Percentiles rank a stretch among this genome's conserved stretches.
Evolutionary conservation across 1,140 invertebrate species (phyloP).

Genomic region (Scaptomyza graminum): DNA sequence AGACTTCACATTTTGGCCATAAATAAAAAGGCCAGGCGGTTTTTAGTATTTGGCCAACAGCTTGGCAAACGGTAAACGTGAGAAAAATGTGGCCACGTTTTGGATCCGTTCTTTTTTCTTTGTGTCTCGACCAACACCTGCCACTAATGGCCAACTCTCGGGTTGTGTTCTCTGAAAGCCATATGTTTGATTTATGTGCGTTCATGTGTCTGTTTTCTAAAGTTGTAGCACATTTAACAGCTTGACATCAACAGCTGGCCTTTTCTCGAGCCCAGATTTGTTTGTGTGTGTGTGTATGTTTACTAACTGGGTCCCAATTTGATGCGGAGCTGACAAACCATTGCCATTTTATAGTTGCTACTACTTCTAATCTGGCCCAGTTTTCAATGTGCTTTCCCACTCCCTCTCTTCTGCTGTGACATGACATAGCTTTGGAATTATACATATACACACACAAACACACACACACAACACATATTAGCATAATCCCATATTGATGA

Average conservation of each 20-base stretch:
- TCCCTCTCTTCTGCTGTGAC: conserved; percentile 41
- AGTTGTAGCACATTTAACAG: conserved; percentile 37
- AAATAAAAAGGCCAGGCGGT: conserved; percentile 55
- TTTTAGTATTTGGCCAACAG: conserved; percentile 46
- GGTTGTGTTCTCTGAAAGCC: conserved; percentile 22
- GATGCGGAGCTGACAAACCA: conserved; percentile 48
- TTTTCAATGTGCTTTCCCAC: conserved; percentile 32
- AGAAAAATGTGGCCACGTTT: conserved; percentile 39
- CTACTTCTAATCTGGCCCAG: conserved; percentile 25
- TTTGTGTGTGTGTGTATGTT: conserved; percentile 20
- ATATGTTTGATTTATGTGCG: conserved; percentile 61
- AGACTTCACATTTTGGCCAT: conserved; percentile 60
- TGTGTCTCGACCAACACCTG: conserved; percentile 43
- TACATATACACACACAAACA: conserved; percentile 5
- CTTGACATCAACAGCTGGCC: background rate
- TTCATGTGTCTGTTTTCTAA: conserved; percentile 25
- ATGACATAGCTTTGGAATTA: conserved; percentile 44
- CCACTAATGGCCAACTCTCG: conserved; percentile 37
- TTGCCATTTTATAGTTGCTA: conserved; percentile 64
- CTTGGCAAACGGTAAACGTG: conserved; percentile 40
- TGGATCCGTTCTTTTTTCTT: too few species aligned
- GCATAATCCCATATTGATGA: conserved; percentile 70
- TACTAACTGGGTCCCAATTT: conserved; percentile 9
- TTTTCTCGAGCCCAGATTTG: conserved; percentile 41
- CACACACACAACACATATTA: conserved; percentile 16